These are phyloP conservation scores for Cheilosia impressa DNA, from an alignment of 2,888 invertebrate species.

Conservation along the genomic window DNA sequence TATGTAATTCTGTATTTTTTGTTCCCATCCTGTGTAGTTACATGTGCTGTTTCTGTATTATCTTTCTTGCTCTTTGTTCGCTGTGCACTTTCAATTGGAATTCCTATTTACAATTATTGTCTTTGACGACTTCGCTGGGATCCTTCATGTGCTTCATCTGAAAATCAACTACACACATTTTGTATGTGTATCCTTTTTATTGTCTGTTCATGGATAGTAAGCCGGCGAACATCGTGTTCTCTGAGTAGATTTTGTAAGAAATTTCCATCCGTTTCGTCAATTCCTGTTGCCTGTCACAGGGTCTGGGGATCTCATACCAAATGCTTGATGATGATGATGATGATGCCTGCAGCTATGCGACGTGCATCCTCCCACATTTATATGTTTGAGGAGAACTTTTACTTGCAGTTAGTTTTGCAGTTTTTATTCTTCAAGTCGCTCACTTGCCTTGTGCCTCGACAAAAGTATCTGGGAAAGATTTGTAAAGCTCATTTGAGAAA, in stretches of 20 bases:
- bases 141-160: conserved; percentile 54
- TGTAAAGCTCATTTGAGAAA: conserved; percentile 81
- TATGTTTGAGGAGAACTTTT: conserved; percentile 35
- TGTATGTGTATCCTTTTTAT: conserved; percentile 13
- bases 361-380: conserved; percentile 40
- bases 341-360: conserved; percentile 60
- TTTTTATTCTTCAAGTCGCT: conserved; percentile 14
- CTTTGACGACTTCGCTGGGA: conserved; percentile 59
- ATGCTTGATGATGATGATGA: conserved; percentile 33
- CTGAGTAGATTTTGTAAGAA: conserved; percentile 51
- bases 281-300: conserved; percentile 51
- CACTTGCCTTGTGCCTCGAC: conserved; percentile 25
- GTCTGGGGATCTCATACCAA: conserved; percentile 3
- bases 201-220: conserved; percentile 1
- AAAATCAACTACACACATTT: conserved; percentile 37
- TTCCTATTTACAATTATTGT: conserved; percentile 73
- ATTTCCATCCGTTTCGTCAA: conserved; percentile 68
- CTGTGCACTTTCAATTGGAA: conserved; percentile 68
- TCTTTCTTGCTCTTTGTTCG: conserved; percentile 19
- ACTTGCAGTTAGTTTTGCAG: conserved; percentile 44
- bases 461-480: conserved; percentile 61
- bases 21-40: neutral
- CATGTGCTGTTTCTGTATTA: neutral
- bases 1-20: conserved; percentile 37
- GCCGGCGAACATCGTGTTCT: conserved; percentile 35